These are phyloP conservation scores for Phortica okadai DNA, from an alignment of 2,888 invertebrate genomes.

Conservation along the genomic window DNA sequence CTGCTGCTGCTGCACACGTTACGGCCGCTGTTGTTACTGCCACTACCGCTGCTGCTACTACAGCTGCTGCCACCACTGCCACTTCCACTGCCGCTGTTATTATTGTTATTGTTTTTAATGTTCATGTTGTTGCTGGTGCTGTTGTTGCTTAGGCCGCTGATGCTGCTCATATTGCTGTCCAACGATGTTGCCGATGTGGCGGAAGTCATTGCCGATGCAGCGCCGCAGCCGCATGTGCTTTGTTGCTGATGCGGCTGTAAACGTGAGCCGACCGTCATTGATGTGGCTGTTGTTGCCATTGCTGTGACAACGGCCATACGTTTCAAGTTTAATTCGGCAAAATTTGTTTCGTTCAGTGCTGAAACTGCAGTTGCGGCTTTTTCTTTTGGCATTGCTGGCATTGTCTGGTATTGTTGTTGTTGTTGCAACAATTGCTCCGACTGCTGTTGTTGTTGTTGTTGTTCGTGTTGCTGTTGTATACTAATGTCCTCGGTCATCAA, in stretches of 20 bases:
- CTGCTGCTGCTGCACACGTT: conserved; percentile 53
- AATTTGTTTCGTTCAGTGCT: conserved; percentile 70
- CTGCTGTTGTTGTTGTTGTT: conserved; percentile 47
- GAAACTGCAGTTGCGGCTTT: conserved; percentile 74
- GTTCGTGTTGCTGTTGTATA: not conserved
- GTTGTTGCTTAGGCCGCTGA: conserved; percentile 32
- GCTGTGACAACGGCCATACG: conserved; percentile 58
- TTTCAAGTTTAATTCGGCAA: conserved; percentile 69
- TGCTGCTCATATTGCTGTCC: conserved; percentile 53
- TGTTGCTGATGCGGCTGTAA: conserved; percentile 53
- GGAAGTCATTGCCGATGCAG: conserved; percentile 54
- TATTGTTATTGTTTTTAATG: conserved; percentile 57
- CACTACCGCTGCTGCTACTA: conserved; percentile 52
- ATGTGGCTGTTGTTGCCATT: conserved; percentile 57
- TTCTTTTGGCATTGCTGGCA: conserved; percentile 77
- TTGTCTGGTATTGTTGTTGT: conserved; percentile 57
- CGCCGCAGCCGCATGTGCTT: conserved; percentile 62
- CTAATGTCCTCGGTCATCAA: not conserved
- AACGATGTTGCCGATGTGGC: conserved; percentile 46
- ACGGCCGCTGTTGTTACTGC: conserved; percentile 42
- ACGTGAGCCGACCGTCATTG: conserved; percentile 48
- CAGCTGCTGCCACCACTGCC: conserved; percentile 42
- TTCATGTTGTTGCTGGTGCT: conserved; percentile 37
- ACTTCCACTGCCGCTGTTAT: conserved; percentile 52
- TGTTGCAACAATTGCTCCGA: conserved; percentile 32